These are phyloP conservation scores for Platynereis dumerilii DNA, from an alignment of 2,888 invertebrate genomes.

Conservation along the genomic window DNA sequence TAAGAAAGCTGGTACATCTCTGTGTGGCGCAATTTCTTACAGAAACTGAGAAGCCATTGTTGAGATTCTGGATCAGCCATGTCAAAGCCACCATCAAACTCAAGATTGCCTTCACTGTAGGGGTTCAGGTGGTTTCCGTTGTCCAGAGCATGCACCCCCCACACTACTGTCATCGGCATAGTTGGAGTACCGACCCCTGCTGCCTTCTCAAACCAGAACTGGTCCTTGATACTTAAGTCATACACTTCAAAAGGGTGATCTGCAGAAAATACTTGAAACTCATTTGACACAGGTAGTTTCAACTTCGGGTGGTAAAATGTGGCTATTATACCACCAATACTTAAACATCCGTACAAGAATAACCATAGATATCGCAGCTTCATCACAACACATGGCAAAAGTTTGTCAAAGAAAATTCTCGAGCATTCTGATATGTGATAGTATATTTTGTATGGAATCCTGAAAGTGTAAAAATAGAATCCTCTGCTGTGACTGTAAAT, in stretches of 20 bases:
- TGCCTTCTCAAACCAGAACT: slow-evolving; percentile 65
- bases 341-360: slow-evolving; percentile 36
- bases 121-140: slow-evolving; percentile 88
- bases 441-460: slow-evolving; percentile 50
- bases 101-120: slow-evolving; percentile 73
- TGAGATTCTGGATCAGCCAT: slow-evolving; percentile 82
- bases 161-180: slow-evolving; percentile 86
- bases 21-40: slow-evolving; percentile 76
- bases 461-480: slow-evolving; percentile 48
- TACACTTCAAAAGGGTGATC: slow-evolving; percentile 90
- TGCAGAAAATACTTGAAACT: slow-evolving; percentile 65
- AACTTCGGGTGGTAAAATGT: slow-evolving; percentile 36
- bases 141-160: slow-evolving; percentile 85
- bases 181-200: slow-evolving; percentile 39
- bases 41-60: slow-evolving; percentile 83
- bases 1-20: slow-evolving; percentile 80
- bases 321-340: slow-evolving; percentile 33
- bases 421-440: slow-evolving; percentile 54
- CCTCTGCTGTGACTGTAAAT: slow-evolving; percentile 36
- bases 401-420: slow-evolving; percentile 63
- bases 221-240: slow-evolving; percentile 74
- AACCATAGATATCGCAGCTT: slow-evolving; percentile 63
- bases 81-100: slow-evolving; percentile 82
- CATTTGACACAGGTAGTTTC: slow-evolving; percentile 70
- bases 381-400: slow-evolving; percentile 64